These are phyloP conservation scores for Anarrhichthys ocellatus DNA, from an alignment of 2,113 vertebrate genomes.

Conservation along the genomic window DNA sequence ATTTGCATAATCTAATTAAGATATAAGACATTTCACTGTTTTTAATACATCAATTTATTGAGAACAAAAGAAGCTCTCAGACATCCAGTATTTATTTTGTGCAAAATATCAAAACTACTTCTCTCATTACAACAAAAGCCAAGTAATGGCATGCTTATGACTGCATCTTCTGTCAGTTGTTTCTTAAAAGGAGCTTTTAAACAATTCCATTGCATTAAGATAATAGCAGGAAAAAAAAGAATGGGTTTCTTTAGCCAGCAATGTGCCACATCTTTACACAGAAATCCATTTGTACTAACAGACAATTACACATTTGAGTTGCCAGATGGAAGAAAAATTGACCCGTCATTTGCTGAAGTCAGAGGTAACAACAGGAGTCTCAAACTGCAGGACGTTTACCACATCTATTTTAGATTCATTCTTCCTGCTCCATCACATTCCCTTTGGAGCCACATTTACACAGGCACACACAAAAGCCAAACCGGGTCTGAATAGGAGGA, in stretches of 20 bases:
- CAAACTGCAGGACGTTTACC: constrained; percentile 53
- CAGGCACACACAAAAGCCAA: constrained; percentile 58
- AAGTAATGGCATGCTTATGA: constrained; percentile 50
- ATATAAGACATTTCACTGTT: constrained; percentile 46
- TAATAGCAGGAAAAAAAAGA: constrained; percentile 32
- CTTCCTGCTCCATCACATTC: constrained; percentile 55
- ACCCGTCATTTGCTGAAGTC: constrained; percentile 69
- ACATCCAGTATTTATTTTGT: constrained; percentile 26
- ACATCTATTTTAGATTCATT: constrained; percentile 66
- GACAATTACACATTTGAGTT: constrained; percentile 62
- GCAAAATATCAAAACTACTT: constrained; percentile 51
- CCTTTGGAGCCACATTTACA: constrained; percentile 68
- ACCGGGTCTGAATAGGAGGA: constrained; percentile 61
- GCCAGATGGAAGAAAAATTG: constrained; percentile 68
- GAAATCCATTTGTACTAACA: constrained; percentile 69
- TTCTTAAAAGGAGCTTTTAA: constrained; percentile 60
- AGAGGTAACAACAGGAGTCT: constrained; percentile 67
- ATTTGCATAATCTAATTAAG: constrained; percentile 70
- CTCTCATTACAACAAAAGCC: constrained; percentile 38
- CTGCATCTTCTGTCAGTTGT: constrained; percentile 33
- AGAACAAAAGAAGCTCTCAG: constrained; percentile 44
- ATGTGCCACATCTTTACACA: constrained; percentile 38
- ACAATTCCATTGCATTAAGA: constrained; percentile 54
- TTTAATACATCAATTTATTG: constrained; percentile 57
- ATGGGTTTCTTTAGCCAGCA: constrained; percentile 28